A percentile compares a stretch with the other conserved stretches of the same genome.
These are phyloP conservation scores for Liposcelis brunnea DNA, from an alignment of 2,888 invertebrate species.

Conservation along the genomic window DNA sequence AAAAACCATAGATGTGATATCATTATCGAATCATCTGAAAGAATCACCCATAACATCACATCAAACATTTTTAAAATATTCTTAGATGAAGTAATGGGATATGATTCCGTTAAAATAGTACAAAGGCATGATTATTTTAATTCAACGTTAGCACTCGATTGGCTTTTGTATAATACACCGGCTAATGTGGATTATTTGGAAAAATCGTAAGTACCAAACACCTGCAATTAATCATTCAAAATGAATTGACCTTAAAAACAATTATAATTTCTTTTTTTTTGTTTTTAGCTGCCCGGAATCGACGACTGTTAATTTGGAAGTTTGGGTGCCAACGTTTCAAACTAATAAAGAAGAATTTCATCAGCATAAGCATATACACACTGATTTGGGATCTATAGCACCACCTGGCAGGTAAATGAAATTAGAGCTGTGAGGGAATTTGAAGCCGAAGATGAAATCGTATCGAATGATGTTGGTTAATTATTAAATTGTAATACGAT, in stretches of 20 bases:
- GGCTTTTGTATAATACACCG: constrained; percentile 21
- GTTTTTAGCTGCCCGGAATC: constrained; percentile 25
- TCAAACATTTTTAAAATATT: constrained; percentile 40
- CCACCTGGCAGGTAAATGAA: constrained; percentile 28
- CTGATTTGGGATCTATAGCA: constrained; percentile 34
- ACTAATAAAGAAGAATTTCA: too few species aligned
- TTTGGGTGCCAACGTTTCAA: constrained; percentile 36
- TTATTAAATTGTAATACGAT: too few species aligned
- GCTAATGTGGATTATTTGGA: constrained; percentile 18
- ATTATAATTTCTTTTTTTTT: constrained; percentile 8
- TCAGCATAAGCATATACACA: constrained; percentile 17
- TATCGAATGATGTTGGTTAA: too few species aligned
- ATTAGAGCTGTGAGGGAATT: too few species aligned
- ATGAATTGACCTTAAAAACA: neutral
- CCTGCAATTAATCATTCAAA: neutral
- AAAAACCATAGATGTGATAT: constrained; percentile 28
- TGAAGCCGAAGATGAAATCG: too few species aligned
- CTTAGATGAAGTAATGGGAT: constrained; percentile 32
- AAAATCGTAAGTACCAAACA: constrained; percentile 20
- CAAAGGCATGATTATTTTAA: constrained; percentile 30
- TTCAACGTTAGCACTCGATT: constrained; percentile 23
- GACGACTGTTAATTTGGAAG: constrained; percentile 48
- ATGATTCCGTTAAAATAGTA: constrained; percentile 27
- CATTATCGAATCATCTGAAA: constrained; percentile 34
- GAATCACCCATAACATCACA: constrained; percentile 36